phyloP scores from a whole-genome alignment of 2,888 invertebrate genomes.

The Phlogophora meticulosa region DNA sequence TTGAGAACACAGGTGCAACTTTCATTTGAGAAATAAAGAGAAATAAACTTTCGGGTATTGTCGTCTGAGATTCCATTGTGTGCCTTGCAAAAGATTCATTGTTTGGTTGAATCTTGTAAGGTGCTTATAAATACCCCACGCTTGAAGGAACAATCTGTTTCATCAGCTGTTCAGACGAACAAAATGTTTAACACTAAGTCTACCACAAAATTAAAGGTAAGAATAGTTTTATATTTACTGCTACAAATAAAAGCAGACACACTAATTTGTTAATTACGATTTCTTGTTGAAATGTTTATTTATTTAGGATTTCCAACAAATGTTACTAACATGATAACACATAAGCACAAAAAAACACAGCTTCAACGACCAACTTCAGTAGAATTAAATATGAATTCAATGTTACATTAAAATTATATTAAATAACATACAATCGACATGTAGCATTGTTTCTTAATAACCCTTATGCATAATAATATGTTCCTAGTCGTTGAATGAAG shows the following conservation, averaged over 20 bases:
- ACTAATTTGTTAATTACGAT: not conserved
- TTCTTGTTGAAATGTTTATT: no score
- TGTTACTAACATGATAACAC: no score
- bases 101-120: constrained; percentile 25
- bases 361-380: no score
- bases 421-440: no score
- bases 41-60: constrained; percentile 18
- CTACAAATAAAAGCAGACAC: not conserved
- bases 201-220: constrained; percentile 37
- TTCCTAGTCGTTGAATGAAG: no score
- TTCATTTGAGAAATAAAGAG: constrained; percentile 11
- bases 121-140: constrained; percentile 48
- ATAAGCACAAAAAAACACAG: no score
- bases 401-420: no score
- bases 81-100: constrained; percentile 45
- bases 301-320: no score
- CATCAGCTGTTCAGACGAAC: constrained; percentile 13
- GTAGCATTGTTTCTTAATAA: no score
- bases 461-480: no score
- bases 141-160: constrained; percentile 37
- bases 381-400: no score
- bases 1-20: constrained; percentile 29
- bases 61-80: constrained; percentile 45
- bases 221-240: not conserved
- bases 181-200: constrained; percentile 41